A percentile compares a stretch with the other conserved stretches of the same genome.
phyloP scores from a whole-genome alignment of 2,113 vertebrate genomes.

The Gadus macrocephalus region DNA sequence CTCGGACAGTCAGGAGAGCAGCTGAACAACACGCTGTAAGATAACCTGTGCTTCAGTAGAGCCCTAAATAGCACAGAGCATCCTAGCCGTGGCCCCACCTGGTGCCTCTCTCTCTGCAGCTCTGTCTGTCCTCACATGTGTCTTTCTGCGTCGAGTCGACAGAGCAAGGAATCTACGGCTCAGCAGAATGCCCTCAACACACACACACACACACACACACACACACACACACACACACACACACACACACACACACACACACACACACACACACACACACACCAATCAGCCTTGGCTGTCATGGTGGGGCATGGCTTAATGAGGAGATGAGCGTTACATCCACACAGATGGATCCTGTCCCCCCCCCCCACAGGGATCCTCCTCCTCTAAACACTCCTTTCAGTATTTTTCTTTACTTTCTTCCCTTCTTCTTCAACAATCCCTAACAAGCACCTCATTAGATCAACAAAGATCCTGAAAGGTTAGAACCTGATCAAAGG shows the following conservation, averaged over 20 bases:
- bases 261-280: not conserved
- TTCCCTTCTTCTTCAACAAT: constrained; percentile 20
- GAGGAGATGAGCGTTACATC: constrained; percentile 71
- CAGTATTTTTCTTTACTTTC: constrained; percentile 24
- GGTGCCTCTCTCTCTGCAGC: constrained; percentile 1
- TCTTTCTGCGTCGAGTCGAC: constrained; percentile 18
- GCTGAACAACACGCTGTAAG: not conserved
- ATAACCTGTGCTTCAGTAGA: constrained; percentile 15
- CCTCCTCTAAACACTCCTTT: constrained; percentile 48
- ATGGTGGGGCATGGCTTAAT: constrained; percentile 57
- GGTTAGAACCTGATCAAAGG: constrained; percentile 42
- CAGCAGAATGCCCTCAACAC: not conserved
- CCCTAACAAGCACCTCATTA: constrained; percentile 48
- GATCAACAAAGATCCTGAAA: constrained; percentile 36
- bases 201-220: not conserved
- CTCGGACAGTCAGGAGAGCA: too few species aligned
- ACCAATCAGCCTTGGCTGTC: constrained; percentile 46
- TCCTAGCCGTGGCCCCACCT: constrained; percentile 1
- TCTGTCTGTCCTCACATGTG: constrained; percentile 15
- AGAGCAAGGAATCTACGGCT: too few species aligned
- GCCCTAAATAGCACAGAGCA: not conserved
- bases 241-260: not conserved
- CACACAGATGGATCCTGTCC: constrained; percentile 71
- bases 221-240: too few species aligned
- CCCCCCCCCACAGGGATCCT: constrained; percentile 30